Evolutionary conservation across 1,140 invertebrate species (phyloP).

Genomic region (Capitella teleta): DNA sequence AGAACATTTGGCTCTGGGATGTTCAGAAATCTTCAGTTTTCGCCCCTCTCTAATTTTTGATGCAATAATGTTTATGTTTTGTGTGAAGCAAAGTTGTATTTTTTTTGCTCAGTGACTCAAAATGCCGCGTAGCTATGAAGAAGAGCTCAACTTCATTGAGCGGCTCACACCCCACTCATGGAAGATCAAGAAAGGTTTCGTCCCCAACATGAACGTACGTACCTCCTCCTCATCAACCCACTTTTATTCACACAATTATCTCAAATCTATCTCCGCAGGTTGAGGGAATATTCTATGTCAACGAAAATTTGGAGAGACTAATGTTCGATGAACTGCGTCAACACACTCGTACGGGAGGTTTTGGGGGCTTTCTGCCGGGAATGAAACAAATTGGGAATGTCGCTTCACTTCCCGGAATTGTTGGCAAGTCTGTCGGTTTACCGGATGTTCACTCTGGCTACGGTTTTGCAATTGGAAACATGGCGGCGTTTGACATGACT

Average conservation of each 20-base stretch:
- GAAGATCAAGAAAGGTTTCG: slow-evolving; percentile 97
- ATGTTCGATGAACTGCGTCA: slow-evolving; percentile 97
- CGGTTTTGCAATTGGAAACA: slow-evolving; percentile 99
- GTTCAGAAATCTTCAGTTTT: not conserved
- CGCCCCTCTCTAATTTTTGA: not conserved
- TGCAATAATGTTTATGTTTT: not conserved
- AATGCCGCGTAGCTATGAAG: slow-evolving; percentile 63
- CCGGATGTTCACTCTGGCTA: slow-evolving; percentile 99
- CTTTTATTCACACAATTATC: not conserved
- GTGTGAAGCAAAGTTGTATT: not conserved
- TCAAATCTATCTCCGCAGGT: slow-evolving; percentile 50
- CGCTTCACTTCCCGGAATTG: slow-evolving; percentile 68
- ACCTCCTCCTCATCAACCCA: not conserved
- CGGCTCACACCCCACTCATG: slow-evolving; percentile 73
- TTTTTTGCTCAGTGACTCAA: slow-evolving; percentile 2
- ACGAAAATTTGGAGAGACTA: slow-evolving; percentile 77
- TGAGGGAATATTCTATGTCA: slow-evolving; percentile 97
- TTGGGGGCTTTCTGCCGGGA: slow-evolving; percentile 94
- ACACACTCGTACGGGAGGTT: slow-evolving; percentile 60
- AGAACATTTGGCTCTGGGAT: not conserved
- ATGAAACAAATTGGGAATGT: slow-evolving; percentile 99
- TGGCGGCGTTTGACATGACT: slow-evolving; percentile 96
- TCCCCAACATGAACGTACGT: slow-evolving; percentile 94
- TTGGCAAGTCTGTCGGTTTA: slow-evolving; percentile 59
- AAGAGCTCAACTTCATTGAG: slow-evolving; percentile 88